Base-by-base conservation (phyloP, 2,797 vertebrate species). In the Rhadinocentrus ornatus region DNA sequence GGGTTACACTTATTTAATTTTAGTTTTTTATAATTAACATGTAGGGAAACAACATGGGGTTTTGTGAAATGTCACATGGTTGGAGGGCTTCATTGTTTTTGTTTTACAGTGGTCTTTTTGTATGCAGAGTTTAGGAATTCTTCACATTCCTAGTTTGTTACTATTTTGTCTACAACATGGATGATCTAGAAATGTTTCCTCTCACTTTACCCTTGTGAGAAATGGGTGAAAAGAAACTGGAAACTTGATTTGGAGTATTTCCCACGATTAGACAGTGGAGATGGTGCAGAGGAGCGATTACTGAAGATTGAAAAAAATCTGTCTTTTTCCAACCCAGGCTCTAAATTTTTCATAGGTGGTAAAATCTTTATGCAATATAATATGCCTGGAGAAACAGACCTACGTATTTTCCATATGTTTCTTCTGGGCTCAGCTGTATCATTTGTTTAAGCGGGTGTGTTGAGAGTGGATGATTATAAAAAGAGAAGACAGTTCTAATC, bases 71-170 rank as follows among this genome's bases (percentile, higher is more conserved):
- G 24, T 60, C 22, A 52, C 27, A 61, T 6, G 7, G 18, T 46
- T 10, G n/a, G 15, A 50, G 31, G 12, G 15, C 13, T 54, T 7
- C 2, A 15, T 26, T 52, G 48, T 54, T 54, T 54, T 54, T 16
- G 26, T 27, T 46, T 54, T 54, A 29, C 6, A 7, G 26, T 53
- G 52, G 24, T 37, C 10, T 63, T 55, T 62, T 63, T 29, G 39
- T 46, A n/a, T 46, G 68, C 6, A 9, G 31, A 57, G 22, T 56
- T 48, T 48, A 57, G 41, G 18, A 48, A 56, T 69, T 73, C 0
- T 48, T 37, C 9, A 66, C 69, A 71, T 81, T 71, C 39, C 20
- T 53, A 0, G 2, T 65, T 26, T 60, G 27, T 64, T 69, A 56
- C 44, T 27, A 63, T 66, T 56, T 58, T 12, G 24, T 53, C 35